Conservation (phyloP, 2,888 invertebrate genomes). For the Scelioninae gen. 1 region DNA sequence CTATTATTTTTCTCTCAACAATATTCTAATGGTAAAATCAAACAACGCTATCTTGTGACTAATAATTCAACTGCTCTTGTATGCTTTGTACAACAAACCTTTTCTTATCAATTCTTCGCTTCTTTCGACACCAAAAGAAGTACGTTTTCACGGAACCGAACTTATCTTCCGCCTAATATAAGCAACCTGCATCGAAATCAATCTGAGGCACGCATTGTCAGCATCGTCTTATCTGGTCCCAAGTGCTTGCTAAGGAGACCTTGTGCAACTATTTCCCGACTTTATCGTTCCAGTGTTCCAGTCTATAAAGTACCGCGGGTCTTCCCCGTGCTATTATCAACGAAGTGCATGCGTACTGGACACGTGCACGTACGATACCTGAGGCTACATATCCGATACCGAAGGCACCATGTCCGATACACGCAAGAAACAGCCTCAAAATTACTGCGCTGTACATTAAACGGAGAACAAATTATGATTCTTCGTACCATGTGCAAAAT, state of each 20-base stretch:
- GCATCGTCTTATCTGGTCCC: slow-evolving; percentile 51
- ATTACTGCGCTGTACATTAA: slow-evolving; percentile 50
- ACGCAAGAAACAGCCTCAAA: slow-evolving; percentile 54
- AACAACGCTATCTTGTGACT: not conserved
- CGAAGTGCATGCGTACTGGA: slow-evolving; percentile 68
- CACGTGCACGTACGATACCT: slow-evolving; percentile 67
- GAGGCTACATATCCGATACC: slow-evolving; percentile 58
- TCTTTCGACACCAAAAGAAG: slow-evolving; percentile 50
- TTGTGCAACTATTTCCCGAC: slow-evolving; percentile 60
- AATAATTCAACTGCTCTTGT: slow-evolving; percentile 12
- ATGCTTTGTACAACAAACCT: slow-evolving; percentile 22
- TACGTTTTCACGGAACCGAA: slow-evolving; percentile 48
- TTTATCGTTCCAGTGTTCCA: slow-evolving; percentile 63
- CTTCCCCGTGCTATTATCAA: slow-evolving; percentile 65
- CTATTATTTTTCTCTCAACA: no score
- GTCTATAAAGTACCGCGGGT: slow-evolving; percentile 66
- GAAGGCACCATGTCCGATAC: slow-evolving; percentile 45
- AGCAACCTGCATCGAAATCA: slow-evolving; percentile 69
- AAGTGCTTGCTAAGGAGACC: slow-evolving; percentile 48
- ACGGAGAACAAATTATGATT: slow-evolving; percentile 49
- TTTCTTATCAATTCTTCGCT: slow-evolving; percentile 39
- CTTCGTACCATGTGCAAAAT: not conserved
- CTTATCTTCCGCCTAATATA: slow-evolving; percentile 63
- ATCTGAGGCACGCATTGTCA: slow-evolving; percentile 66
- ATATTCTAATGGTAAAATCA: not conserved